Percentiles rank a stretch among this genome's conserved stretches.
Conservation (phyloP, 2,113 vertebrate species). For the Neomonachus schauinslandi region DNA sequence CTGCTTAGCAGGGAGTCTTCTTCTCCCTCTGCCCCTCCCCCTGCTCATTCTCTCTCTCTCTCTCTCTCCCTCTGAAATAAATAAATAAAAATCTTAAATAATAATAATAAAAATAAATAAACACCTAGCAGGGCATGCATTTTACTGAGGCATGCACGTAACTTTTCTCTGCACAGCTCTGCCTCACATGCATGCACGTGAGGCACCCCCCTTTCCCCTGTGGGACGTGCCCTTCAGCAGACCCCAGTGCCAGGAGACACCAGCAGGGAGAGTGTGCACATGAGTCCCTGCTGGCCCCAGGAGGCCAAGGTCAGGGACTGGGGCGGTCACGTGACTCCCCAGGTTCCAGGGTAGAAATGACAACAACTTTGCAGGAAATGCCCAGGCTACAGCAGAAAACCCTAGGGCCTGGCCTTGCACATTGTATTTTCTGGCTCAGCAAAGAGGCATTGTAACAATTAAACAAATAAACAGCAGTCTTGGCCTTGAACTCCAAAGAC, state of each 20-base stretch:
- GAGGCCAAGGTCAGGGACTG: neutral
- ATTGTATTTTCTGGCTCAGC: neutral
- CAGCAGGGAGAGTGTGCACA: neutral
- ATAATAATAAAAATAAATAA: too few relatives aligned
- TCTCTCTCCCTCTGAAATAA: too few relatives aligned
- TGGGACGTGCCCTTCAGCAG: neutral
- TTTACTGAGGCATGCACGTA: rapidly evolving
- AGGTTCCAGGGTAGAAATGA: neutral
- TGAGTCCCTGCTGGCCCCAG: neutral
- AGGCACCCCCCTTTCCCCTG: rapidly evolving
- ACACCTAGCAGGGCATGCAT: neutral
- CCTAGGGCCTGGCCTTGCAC: neutral
- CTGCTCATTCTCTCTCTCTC: too few relatives aligned
- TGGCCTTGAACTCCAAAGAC: constrained; percentile 46
- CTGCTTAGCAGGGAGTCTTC: too few relatives aligned
- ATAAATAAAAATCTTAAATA: too few relatives aligned
- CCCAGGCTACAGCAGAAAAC: neutral
- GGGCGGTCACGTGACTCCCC: neutral
- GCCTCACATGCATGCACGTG: rapidly evolving
- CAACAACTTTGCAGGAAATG: neutral
- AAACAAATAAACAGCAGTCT: constrained; percentile 29
- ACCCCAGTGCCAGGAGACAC: neutral
- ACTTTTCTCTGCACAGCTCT: too few relatives aligned
- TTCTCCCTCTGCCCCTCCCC: too few relatives aligned
- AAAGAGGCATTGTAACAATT: neutral